These are phyloP conservation scores for Plagodis dolabraria DNA, from an alignment of 2,888 invertebrate genomes.

Conservation along the genomic window DNA sequence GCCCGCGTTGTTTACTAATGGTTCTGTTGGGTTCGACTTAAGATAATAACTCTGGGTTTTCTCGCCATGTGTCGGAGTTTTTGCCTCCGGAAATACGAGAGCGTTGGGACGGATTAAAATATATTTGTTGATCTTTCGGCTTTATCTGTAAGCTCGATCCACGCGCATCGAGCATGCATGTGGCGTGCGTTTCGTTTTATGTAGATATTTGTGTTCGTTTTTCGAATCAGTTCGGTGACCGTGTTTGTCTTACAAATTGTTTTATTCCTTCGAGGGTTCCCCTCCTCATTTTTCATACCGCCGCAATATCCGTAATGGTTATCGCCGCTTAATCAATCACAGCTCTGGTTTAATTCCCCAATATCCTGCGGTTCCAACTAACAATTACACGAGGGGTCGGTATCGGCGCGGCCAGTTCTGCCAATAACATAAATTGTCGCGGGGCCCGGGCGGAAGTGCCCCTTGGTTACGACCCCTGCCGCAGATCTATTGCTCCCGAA, in stretches of 20 bases:
- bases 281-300: conserved; percentile 63
- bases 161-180: conserved; percentile 44
- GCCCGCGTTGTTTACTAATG: conserved; percentile 84
- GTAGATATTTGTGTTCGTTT: conserved; percentile 51
- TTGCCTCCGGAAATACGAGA: conserved; percentile 81
- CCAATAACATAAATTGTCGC: conserved; percentile 84
- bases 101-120: conserved; percentile 76
- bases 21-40: conserved; percentile 84
- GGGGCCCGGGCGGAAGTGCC: conserved; percentile 73
- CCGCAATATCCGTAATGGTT: conserved; percentile 69
- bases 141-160: conserved; percentile 69
- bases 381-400: conserved; percentile 81
- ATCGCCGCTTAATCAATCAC: conserved; percentile 77
- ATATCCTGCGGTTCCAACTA: conserved; percentile 80
- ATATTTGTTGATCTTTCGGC: conserved; percentile 80
- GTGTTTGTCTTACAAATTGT: conserved; percentile 58
- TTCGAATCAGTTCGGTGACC: conserved; percentile 59
- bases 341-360: conserved; percentile 78
- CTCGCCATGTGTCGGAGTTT: conserved; percentile 80
- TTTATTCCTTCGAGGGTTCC: conserved; percentile 46
- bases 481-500: conserved; percentile 31
- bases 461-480: conserved; percentile 41
- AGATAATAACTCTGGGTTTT: conserved; percentile 82
- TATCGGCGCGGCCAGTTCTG: conserved; percentile 72
- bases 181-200: conserved; percentile 51